These are phyloP conservation scores for Rallus limicola DNA, from an alignment of 2,113 vertebrate species.

Conservation along the genomic window DNA sequence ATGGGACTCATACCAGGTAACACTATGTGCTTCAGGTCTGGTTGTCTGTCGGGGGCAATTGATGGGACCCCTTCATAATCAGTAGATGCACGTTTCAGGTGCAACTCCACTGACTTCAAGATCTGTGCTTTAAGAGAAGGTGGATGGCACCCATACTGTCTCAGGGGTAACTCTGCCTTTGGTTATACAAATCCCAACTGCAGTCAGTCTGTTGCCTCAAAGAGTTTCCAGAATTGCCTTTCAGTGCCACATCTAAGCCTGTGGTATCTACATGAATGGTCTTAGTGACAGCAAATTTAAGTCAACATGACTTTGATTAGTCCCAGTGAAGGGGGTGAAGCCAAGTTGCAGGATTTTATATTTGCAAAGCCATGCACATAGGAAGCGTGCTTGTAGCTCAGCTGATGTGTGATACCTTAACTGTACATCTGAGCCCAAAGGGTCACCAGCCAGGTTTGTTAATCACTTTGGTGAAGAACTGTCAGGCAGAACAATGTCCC, in stretches of 20 bases:
- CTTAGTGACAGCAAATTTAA: slow-evolving; percentile 14
- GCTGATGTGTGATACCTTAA: not conserved
- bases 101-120: not conserved
- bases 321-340: not conserved
- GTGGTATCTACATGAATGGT: not conserved
- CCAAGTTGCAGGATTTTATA: not conserved
- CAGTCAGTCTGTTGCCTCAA: not conserved
- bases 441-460: slow-evolving; percentile 35
- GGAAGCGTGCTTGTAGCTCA: not conserved
- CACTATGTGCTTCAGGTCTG: not conserved
- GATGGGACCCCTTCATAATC: not conserved
- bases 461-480: slow-evolving; percentile 15
- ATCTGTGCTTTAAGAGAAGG: not conserved
- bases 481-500: slow-evolving; percentile 1
- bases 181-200: not conserved
- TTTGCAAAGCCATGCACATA: not conserved
- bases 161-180: not conserved
- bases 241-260: not conserved
- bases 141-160: not conserved
- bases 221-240: not conserved
- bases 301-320: slow-evolving; percentile 19
- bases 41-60: not conserved
- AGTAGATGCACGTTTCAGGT: not conserved
- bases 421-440: slow-evolving; percentile 1
- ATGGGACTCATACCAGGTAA: not conserved